Evolutionary conservation across 2,888 invertebrate species (phyloP), one percentile per base, ranked within the genome.

Genomic region (Ennomos fuscantarius): DNA sequence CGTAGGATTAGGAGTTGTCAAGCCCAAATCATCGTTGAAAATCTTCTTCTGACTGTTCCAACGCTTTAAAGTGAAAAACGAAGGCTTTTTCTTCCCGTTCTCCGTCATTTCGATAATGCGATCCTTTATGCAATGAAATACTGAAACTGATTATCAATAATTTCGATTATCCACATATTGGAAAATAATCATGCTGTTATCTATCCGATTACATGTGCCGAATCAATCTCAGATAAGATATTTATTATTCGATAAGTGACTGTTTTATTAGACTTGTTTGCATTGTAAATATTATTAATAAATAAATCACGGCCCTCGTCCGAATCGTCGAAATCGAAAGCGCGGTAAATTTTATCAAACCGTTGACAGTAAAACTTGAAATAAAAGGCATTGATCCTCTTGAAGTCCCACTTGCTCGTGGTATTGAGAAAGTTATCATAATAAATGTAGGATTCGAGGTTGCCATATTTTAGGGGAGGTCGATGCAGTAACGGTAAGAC

Each of bases 381-480:
- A 66, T 72, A 72, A 70, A 72, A 70, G 58, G 64, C 66, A 68
- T 62, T 68, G 74, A 70, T 73, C 65, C 63, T 72, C 70, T 69
- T 72, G 69, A 70, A 63, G 55, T 57, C 60, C 65, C 60, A 68
- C 67, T 65, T 72, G 60, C 65, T 63, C n/a, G 36, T n/a, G 34
- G 66, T 70, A 58, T 53, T 58, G 80, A 76, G 87, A 87, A 87
- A 87, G 87, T 85, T 80, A 79, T 81, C 76, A 75, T 77, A 76
- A 73, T 72, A 77, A 68, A 86, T 83, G 87, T 87, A 77, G 87
- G 82, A 76, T 83, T 87, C 65, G 81, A 82, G 87, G 87, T 79
- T 87, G 84, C 82, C 72, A 84, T 86, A 86, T 84, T 86, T 89
- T 86, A 84, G 82, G 81, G 78, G 74, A 76, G 74, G 78, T 70